Conservation (phyloP, 2,113 vertebrate genomes). For the Dolichotis patagonum region DNA sequence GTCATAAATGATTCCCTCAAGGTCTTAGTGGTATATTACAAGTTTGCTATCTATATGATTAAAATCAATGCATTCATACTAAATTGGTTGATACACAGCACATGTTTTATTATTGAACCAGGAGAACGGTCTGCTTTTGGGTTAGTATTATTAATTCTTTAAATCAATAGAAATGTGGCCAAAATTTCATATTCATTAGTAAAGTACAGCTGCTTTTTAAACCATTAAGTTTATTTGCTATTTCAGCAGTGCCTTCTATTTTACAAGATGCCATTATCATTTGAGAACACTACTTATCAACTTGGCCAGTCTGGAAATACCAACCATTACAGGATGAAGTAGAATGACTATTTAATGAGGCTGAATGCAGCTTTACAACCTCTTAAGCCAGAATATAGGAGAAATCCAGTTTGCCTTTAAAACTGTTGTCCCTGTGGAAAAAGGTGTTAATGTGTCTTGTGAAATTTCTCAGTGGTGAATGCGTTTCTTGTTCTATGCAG, state of each 20-base stretch:
- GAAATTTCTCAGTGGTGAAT: slow-evolving; percentile 19
- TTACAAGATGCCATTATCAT: slow-evolving; percentile 27
- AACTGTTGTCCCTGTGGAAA: not conserved
- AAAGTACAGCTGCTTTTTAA: slow-evolving; percentile 41
- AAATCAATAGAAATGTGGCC: not conserved
- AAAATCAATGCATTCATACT: slow-evolving; percentile 3
- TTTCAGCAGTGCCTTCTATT: not conserved
- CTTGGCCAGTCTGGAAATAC: slow-evolving; percentile 22
- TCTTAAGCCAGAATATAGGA: slow-evolving; percentile 18
- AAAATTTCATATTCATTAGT: not conserved
- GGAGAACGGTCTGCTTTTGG: not conserved
- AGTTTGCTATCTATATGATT: slow-evolving; percentile 48
- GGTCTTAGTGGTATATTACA: not conserved
- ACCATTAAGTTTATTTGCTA: slow-evolving; percentile 19
- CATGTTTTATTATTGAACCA: not conserved
- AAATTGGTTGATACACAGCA: not conserved
- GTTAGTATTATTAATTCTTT: slow-evolving; percentile 40
- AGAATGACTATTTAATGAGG: not conserved
- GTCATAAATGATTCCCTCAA: not conserved
- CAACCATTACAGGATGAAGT: not conserved
- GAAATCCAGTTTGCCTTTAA: not conserved
- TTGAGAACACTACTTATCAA: not conserved
- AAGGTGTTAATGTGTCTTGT: not conserved
- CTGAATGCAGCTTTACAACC: not conserved
- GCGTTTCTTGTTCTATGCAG: not conserved